phyloP scores from a whole-genome alignment of 1,140 invertebrate species.

The Euwallacea similis region DNA sequence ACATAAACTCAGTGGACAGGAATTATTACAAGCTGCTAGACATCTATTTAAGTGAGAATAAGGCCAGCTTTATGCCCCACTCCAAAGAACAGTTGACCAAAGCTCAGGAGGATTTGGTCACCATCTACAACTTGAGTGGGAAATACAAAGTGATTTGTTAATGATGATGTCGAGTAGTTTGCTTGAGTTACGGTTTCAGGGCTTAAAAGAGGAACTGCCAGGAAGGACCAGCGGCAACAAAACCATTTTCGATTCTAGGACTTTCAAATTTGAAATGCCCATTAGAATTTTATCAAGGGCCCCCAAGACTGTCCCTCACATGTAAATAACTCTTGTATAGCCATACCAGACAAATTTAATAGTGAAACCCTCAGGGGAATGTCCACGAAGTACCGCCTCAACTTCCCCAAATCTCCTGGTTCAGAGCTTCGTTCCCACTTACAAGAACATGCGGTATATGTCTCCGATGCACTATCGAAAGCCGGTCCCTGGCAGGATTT shows the following conservation, averaged over 20 bases:
- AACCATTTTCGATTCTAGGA: slow-evolving; percentile 27
- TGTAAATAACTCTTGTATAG: slow-evolving; percentile 29
- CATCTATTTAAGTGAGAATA: slow-evolving; percentile 51
- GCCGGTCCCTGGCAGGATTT: slow-evolving; percentile 48
- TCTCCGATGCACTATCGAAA: slow-evolving; percentile 38
- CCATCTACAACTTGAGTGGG: slow-evolving; percentile 45
- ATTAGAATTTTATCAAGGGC: slow-evolving; percentile 29
- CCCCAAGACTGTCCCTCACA: slow-evolving; percentile 40
- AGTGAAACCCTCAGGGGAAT: slow-evolving; percentile 42
- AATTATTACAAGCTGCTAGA: slow-evolving; percentile 50
- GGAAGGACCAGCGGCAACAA: slow-evolving; percentile 9
- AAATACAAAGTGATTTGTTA: slow-evolving; percentile 8
- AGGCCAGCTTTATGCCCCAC: slow-evolving; percentile 45
- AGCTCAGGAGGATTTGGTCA: slow-evolving; percentile 48
- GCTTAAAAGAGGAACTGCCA: slow-evolving; percentile 19
- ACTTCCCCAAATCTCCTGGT: slow-evolving; percentile 43
- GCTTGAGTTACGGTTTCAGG: slow-evolving; percentile 1
- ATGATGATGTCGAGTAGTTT: neutral
- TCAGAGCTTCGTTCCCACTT: slow-evolving; percentile 44
- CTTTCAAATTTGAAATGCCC: slow-evolving; percentile 26
- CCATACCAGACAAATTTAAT: neutral
- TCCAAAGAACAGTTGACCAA: slow-evolving; percentile 42
- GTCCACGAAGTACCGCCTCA: slow-evolving; percentile 43
- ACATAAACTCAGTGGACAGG: slow-evolving; percentile 45
- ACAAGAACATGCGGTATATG: slow-evolving; percentile 39